A percentile compares a stretch with the other conserved stretches of the same genome.
Conservation (phyloP, 2,888 invertebrate species). For the Luperina testacea region DNA sequence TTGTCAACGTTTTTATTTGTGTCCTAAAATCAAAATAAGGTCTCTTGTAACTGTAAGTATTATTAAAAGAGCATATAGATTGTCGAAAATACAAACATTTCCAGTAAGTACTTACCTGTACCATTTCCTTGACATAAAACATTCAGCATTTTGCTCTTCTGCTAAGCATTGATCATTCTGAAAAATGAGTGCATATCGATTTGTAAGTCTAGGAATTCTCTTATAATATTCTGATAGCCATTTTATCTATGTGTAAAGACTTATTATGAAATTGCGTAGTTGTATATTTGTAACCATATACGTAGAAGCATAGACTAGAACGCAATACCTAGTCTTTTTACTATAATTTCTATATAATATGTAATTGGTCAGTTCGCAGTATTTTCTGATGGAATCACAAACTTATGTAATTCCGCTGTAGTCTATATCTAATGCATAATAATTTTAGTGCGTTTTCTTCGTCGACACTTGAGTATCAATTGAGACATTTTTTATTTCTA, state of each 20-base stretch:
- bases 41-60: not conserved
- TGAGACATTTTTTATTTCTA: not conserved
- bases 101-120: not conserved
- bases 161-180: not conserved
- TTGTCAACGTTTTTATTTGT: not conserved
- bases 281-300: conserved; percentile 10
- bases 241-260: not conserved
- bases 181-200: not conserved
- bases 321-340: conserved; percentile 13
- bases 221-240: not conserved
- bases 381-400: not conserved
- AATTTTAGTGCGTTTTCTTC: not conserved
- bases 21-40: not conserved
- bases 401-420: not conserved
- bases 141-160: not conserved
- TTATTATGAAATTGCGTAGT: conserved; percentile 14
- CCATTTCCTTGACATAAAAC: not conserved
- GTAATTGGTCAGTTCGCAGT: not conserved
- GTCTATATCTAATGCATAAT: not conserved
- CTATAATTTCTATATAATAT: not conserved
- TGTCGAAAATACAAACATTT: not conserved
- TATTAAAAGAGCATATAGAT: not conserved
- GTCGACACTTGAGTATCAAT: not conserved
- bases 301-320: conserved; percentile 1
- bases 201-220: not conserved